Evolutionary conservation across 1,140 invertebrate species (phyloP).

Genomic region (Nasonia vitripennis): DNA sequence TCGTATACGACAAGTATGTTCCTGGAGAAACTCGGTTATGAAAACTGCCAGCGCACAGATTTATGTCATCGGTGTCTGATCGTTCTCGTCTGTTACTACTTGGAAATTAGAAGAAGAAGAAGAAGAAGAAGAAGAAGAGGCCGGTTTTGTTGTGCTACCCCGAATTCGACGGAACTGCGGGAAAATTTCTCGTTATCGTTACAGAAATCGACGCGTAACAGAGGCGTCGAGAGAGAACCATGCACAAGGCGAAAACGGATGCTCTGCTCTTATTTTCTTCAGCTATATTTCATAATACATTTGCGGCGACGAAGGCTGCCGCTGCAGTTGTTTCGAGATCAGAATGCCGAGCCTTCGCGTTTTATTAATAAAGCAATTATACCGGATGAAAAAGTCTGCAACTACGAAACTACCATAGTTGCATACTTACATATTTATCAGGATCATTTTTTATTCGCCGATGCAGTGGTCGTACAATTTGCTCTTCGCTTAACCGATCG

Average conservation of each 20-base stretch:
- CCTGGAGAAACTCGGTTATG: no score
- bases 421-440: conserved; percentile 9
- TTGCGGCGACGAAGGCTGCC: background rate
- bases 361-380: conserved; percentile 23
- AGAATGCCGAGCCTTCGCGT: conserved; percentile 1
- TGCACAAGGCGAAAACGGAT: background rate
- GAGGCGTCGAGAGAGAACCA: background rate
- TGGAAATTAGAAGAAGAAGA: no score
- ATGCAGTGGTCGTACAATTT: background rate
- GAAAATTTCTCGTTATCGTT: no score
- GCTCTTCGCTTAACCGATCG: background rate
- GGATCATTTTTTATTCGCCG: background rate
- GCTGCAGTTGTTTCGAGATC: background rate
- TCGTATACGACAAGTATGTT: no score
- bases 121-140: no score
- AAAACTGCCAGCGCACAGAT: no score
- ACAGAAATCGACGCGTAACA: background rate
- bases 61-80: no score
- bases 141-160: no score
- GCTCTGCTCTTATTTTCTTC: background rate
- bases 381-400: background rate
- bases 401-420: background rate
- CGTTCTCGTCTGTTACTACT: no score
- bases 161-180: no score
- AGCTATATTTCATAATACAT: conserved; percentile 1